A percentile compares a stretch with the other conserved stretches of the same genome.
phyloP scores from a whole-genome alignment of 2,888 invertebrate species.

The Plagiodera versicolora region DNA sequence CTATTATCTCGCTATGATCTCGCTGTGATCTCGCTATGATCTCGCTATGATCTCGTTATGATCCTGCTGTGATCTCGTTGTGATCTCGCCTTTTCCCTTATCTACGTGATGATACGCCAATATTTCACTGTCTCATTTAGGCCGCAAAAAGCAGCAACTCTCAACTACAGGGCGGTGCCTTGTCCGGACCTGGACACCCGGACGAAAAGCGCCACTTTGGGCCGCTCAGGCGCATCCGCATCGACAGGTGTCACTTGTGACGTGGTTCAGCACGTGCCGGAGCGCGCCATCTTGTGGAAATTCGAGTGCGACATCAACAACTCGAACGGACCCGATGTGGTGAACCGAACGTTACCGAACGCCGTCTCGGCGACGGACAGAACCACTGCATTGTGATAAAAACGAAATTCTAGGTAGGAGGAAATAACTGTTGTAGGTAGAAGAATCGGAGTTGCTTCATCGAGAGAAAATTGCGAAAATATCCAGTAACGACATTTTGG shows the following conservation, averaged over 20 bases:
- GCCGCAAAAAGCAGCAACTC: slow-evolving; percentile 44
- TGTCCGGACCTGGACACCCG: slow-evolving; percentile 39
- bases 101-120: background rate
- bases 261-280: slow-evolving; percentile 79
- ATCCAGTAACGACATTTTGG: no score
- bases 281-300: slow-evolving; percentile 53
- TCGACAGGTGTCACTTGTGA: slow-evolving; percentile 73
- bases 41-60: no score
- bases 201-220: slow-evolving; percentile 27
- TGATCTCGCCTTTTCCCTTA: no score
- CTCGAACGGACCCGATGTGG: slow-evolving; percentile 54
- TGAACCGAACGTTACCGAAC: slow-evolving; percentile 49
- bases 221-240: slow-evolving; percentile 44
- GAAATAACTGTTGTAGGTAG: background rate
- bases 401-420: background rate
- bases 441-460: no score
- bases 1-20: no score
- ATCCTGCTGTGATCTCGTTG: no score
- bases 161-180: slow-evolving; percentile 47
- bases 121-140: slow-evolving; percentile 15
- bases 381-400: slow-evolving; percentile 56
- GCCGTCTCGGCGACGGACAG: slow-evolving; percentile 49
- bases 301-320: slow-evolving; percentile 54
- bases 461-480: no score
- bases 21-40: no score